Base-by-base conservation (phyloP, 2,888 invertebrate species). In the Lepidochrysops patricia region DNA sequence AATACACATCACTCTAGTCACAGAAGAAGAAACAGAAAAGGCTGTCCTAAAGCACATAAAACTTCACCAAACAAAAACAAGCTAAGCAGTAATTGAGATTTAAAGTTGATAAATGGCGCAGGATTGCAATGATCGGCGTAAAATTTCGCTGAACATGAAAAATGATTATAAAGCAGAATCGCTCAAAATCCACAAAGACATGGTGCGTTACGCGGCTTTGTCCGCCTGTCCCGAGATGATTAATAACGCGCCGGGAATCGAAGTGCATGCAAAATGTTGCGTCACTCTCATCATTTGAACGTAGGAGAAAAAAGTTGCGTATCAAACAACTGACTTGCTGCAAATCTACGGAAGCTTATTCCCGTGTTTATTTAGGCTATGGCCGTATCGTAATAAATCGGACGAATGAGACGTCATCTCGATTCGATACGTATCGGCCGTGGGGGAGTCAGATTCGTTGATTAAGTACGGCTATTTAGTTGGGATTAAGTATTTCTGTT, bases 141-240 rank as follows among this genome's bases (percentile, higher is more conserved):
- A 80, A 81, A 84, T 80, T 72, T 70, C 72, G 65, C 65, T 66
- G 64, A 64, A 71, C 72, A 81, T 85, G 87, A 87, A 82, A 85
- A 87, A 87, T 88, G 81, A 84, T 80, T 81, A 79, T 82, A 83
- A 82, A 77, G 70, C 80, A 72, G 80, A 83, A 85, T 84, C 83
- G 81, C 78, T 83, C 80, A 85, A 87, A 86, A 84, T 84, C 84
- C 82, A 83, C 83, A 80, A 77, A 82, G 87, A 84, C 85, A 86
- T 81, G 88, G 79, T 80, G 83, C 80, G 85, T 88, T 86, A 85
- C 80, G 74, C 84, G 81, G 84, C 86, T 85, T 87, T 88, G 86
- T 87, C 73, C 81, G 82, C 77, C 72, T 86, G 87, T 85, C 88
- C 64, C 66, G 66, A 35, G 65, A 72, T 84, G 87, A 86, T 86